Evolutionary conservation across 2,888 invertebrate species (phyloP), one percentile per base, ranked within the genome.

Genomic region (Amphipyra berbera): DNA sequence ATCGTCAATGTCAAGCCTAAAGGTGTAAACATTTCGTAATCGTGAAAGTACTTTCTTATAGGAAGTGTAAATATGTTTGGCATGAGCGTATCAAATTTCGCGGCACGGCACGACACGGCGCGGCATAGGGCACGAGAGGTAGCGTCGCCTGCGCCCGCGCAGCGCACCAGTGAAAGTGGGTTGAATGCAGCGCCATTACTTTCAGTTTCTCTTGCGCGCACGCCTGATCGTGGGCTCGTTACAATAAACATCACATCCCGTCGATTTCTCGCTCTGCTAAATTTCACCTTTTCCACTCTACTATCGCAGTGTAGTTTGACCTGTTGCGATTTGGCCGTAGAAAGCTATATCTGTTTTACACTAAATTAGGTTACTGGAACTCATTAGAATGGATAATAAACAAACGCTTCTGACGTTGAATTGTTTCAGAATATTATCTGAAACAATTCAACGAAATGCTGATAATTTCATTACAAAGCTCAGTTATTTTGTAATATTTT

Each of bases 231-330:
- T 88, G 86, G 86, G 90, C 90, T 92, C 91, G 93, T 91, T 94
- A 94, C 94, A 94, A 94, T 94, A 94, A 93, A 92, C 93, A 90
- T 92, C 88, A 91, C 93, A 93, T 93, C 94, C 93, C 93, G 93
- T 88, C 92, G 94, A 94, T 94, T 95, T 95, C 94, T 93, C 93
- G 94, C 92, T 91, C 88, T 86, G 90, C 90, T 90, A 92, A 94
- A 91, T 94, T 94, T 94, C 94, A 93, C 94, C 94, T 93, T 93
- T 93, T 92, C 92, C 90, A 91, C 88, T 88, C 83, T 87, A 85
- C 87, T 88, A 88, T 89, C 86, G 83, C 85, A 81, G 84, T 84
- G 87, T 86, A 87, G 88, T 86, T 88, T 89, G 90, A 90, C 91
- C 89, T 78, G 70, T 73, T 82, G 87, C 79, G 76, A 84, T 84